These are phyloP conservation scores for Neoitamus cyanurus DNA, from an alignment of 2,888 invertebrate species.

Conservation along the genomic window DNA sequence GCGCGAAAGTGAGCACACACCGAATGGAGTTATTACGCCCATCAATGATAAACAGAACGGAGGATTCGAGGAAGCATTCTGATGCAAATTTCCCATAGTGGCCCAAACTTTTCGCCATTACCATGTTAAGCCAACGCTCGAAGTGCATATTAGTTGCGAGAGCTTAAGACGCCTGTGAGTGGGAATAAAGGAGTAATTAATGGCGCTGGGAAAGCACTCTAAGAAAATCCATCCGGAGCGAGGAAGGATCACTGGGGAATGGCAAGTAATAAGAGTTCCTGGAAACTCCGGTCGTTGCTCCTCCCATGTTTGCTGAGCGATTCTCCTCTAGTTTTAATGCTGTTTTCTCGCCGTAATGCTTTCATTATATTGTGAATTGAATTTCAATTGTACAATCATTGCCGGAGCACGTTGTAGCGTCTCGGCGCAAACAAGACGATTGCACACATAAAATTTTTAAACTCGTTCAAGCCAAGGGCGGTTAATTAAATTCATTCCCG, in stretches of 20 bases:
- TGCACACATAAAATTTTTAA: neutral
- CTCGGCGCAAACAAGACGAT: neutral
- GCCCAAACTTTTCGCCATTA: slow-evolving; percentile 28
- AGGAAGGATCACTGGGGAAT: neutral
- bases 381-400: slow-evolving; percentile 30
- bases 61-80: neutral
- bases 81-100: slow-evolving; percentile 29
- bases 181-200: slow-evolving; percentile 31
- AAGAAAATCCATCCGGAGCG: neutral
- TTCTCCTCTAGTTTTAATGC: neutral
- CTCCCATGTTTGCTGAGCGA: neutral
- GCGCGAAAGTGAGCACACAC: neutral
- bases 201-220: slow-evolving; percentile 18
- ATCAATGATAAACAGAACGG: slow-evolving; percentile 34
- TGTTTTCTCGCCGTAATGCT: slow-evolving; percentile 26
- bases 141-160: neutral
- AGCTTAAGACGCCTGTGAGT: neutral
- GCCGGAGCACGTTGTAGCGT: neutral
- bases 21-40: slow-evolving; percentile 3
- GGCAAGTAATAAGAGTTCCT: neutral
- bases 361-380: slow-evolving; percentile 35
- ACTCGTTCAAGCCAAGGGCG: neutral
- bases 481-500: slow-evolving; percentile 7
- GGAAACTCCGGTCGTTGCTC: neutral
- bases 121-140: slow-evolving; percentile 11